Evolutionary conservation across 2,888 invertebrate genomes (phyloP).

Genomic region (Sphinx pinastri): DNA sequence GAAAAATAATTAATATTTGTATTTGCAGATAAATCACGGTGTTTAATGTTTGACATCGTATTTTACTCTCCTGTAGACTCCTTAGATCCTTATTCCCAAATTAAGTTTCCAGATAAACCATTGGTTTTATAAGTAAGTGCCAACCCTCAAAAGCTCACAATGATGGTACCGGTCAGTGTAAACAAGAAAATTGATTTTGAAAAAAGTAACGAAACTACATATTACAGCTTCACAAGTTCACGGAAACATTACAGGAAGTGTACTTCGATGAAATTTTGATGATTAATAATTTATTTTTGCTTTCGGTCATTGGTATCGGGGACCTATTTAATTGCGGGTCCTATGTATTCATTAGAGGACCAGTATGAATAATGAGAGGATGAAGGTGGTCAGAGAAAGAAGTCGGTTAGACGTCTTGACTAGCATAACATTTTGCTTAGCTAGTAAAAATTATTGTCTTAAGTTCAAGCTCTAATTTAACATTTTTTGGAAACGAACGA

Average conservation of each 20-base stretch:
- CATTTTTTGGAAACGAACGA: too few relatives aligned
- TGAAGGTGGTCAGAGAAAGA: too few relatives aligned
- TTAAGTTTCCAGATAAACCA: not conserved
- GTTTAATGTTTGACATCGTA: too few relatives aligned
- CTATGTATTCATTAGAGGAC: too few relatives aligned
- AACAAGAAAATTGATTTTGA: slow-evolving; percentile 82
- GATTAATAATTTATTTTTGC: not conserved
- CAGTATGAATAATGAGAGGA: too few relatives aligned
- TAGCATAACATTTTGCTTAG: too few relatives aligned
- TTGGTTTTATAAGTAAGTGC: slow-evolving; percentile 16
- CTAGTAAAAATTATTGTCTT: too few relatives aligned
- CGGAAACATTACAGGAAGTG: slow-evolving; percentile 59
- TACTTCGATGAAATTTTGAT: not conserved
- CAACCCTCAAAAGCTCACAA: slow-evolving; percentile 62
- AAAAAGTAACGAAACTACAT: slow-evolving; percentile 58
- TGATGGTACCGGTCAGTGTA: slow-evolving; percentile 72
- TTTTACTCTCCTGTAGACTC: too few relatives aligned
- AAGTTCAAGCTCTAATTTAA: too few relatives aligned
- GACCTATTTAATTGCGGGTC: not conserved
- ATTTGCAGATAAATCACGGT: too few relatives aligned
- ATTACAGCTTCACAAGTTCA: slow-evolving; percentile 61
- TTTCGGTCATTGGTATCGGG: not conserved
- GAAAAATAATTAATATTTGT: too few relatives aligned
- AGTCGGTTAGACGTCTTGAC: too few relatives aligned
- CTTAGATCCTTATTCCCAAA: not conserved